Base-by-base conservation (phyloP, 2,888 invertebrate species). In the Calliphora vomitoria region DNA sequence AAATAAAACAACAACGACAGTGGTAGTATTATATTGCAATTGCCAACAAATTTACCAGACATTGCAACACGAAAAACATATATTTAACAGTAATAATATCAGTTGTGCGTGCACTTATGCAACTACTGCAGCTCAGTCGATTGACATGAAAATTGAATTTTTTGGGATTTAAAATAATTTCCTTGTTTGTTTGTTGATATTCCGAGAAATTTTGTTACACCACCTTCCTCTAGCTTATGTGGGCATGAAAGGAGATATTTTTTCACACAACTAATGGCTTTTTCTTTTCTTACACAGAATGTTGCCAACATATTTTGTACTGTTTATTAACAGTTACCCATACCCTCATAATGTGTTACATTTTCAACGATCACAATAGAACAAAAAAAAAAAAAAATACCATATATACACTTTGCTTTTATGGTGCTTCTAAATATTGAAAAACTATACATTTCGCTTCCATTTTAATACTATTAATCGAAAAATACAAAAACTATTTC, bases 91-190 rank as follows among this genome's bases (percentile, higher is more conserved):
- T 55, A 78, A 84, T 87, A 78, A 87, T 38, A 31, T 25, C 81
- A 74, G 25, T 55, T 91, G 91, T 91, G 90, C 91, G 91, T 91
- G 91, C 92, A 91, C 88, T 92, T 91, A 88, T 90, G 90, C 91
- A 91, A 91, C 90, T 92, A 89, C 89, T 89, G 84, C 90, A 90
- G 92, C 91, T 91, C 91, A 91, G 89, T 89, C 91, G 89, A 90
- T 91, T 91, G 91, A 90, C 92, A 91, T 92, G 92, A 92, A 91
- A 92, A 92, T 90, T 91, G 91, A 91, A 83, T 92, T 91, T 92
- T 90, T 91, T 90, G 90, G 91, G 90, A 92, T 91, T 91, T 91
- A 92, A 62, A 55, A 47, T 44, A 58, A 64, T 90, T 62, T 58
- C 72, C 15, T 38, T 20, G n/a, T n/a, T 60, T 18, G 8, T 31